Evolutionary conservation across 1,140 invertebrate species (phyloP), one percentile per base, ranked within the genome.

Genomic region (Drosophila leontia): DNA sequence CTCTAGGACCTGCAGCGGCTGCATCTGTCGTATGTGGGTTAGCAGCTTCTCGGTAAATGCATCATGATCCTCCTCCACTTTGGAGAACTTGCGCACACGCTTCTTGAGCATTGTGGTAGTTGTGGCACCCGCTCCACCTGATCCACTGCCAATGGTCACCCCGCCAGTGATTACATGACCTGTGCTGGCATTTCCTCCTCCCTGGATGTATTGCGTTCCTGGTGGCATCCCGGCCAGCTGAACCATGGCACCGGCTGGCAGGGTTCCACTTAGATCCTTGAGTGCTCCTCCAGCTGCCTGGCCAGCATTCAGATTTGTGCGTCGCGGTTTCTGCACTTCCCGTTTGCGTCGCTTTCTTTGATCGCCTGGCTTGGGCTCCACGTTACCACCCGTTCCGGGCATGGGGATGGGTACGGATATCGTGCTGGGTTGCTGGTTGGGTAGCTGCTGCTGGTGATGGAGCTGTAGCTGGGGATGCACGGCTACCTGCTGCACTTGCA

Each of bases 51-150:
- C 98, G 76, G 98, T 96, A 88, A 96, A 98, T 8, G 95, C 95
- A 91, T 98, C 98, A 92, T 98, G 97, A 93, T 98, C 97, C 93
- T 98, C 98, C 82, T 98, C 97, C 15, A 97, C 94, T 83, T 97
- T 96, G 3, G 96, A 97, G 32, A 96, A 95, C 93, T 97, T 98
- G 32, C 97, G 94, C 12, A 96, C 94, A 32, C 97, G 94, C 92
- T 98, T 98, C 69, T 92, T 91, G 11, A 82, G 17, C 74, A 80
- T 71, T 1, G 81, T 64, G 7, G 80, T 70, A 29, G 45, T 41
- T 8, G 42, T 8, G 42, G 23, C n/a, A 19, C 41, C 56, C 0
- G 19, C 51, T 2, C 39, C 3, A 4, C 77, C 55, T 15, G 50
- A 5, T 0, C 19, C 69, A 32, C 51, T 26, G 8, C 29, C 29